Evolutionary conservation across 2,888 invertebrate species (phyloP), one percentile per base, ranked within the genome.

Genomic region (Lypha dubia): DNA sequence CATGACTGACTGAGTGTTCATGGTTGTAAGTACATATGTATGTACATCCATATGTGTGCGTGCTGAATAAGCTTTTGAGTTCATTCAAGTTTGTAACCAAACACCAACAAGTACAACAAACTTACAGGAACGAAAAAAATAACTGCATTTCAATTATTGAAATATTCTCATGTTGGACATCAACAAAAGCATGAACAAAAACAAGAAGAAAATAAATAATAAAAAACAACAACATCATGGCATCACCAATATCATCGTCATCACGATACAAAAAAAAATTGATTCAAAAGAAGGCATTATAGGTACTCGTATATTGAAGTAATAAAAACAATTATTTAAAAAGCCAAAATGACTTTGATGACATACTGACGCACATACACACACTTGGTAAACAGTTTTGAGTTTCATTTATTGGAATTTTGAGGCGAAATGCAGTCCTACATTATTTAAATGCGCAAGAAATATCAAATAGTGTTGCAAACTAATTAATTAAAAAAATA

Each of bases 91-190:
- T 22, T 75, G 75, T 38, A 77, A 67, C 56, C 46, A 38, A 67
- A 76, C 35, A 67, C 65, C 67, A 67, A 67, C 44, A 22, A 58
- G 11, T 17, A 58, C 32, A 41, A 49, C 60, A 51, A 28, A 13
- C 20, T 44, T 44, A 49, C 49, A 62, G 9, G 38, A 60, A 13
- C 15, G 22, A 44, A 28, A 76, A 46, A 46, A 56, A 70, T 70
- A 62, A 62, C 60, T 68, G 60, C 46, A 68, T 62, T 70, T 68
- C 62, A 62, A 70, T 70, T 60, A 79, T 79, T 77, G 68, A 11
- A 51, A 68, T 68, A 68, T 68, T 51, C 46, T 68, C 46, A 49
- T 68, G 51, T 70, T 70, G 51, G 58, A 32, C 58, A 56, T 56
- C 11, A 63, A 58, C 22, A 60, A 58, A n/a, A n/a, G n/a, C n/a